Evolutionary conservation across 2,888 invertebrate species (phyloP), one percentile per base, ranked within the genome.

Genomic region (Eristalis tenax): DNA sequence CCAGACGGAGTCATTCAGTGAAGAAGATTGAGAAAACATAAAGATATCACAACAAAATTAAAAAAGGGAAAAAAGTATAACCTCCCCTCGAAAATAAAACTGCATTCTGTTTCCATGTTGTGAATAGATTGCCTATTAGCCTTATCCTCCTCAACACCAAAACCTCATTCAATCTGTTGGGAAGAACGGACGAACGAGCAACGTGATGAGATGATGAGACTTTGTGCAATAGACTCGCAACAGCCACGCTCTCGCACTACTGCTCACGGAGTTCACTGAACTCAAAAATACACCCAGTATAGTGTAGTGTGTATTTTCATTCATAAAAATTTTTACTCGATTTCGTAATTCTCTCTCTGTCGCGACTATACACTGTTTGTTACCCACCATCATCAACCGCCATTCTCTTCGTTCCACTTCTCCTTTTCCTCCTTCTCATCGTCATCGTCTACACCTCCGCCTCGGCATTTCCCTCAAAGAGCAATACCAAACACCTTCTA

Each of bases 261-360:
- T 87, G 87, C 77, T 78, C 79, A 68, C 63, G 13, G 11, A 89
- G 91, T 91, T 91, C 91, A 90, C 89, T 89, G 91, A 91, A 91
- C 91, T 90, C 84, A 76, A 83, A 80, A 83, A 82, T 83, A 80
- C 68, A 89, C 87, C 83, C 87, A 87, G 83, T 66, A 23, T 66
- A 35, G 73, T 73, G 71, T 70, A 59, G 38, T 71, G 71, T 69
- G 76, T 63, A 80, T 80, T 91, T 91, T 91, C 91, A 91, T 91
- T 91, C 91, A 91, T 91, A 91, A 91, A 91, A 90, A 89, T 91
- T 84, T 90, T 90, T 90, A 90, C 90, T 90, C 90, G 89, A 89
- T 89, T 90, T 89, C 90, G 89, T 90, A 89, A 90, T 89, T 83
- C 87, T 89, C 71, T 85, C 89, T 83, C 86, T 77, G 81, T 85